A percentile compares a stretch with the other conserved stretches of the same genome.
Evolutionary conservation across 2,888 invertebrate genomes (phyloP).

Genomic region (Zaprionus obscuricornis): DNA sequence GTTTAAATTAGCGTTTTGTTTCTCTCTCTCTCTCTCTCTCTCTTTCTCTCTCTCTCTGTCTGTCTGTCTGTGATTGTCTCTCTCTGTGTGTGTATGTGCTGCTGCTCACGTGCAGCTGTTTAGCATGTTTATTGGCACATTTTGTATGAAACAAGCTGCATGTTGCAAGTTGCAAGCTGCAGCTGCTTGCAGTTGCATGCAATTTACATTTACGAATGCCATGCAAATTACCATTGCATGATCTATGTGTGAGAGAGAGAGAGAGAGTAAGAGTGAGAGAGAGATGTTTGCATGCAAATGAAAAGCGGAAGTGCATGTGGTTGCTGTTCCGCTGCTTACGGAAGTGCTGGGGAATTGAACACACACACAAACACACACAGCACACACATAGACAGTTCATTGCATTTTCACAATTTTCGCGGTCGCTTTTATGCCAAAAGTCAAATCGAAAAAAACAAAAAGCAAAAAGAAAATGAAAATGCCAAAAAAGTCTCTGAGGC

Average conservation of each 20-base stretch:
- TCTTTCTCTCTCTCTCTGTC: not conserved
- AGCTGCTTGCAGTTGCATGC: conserved; percentile 31
- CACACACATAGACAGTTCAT: too few species aligned
- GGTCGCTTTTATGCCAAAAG: conserved; percentile 55
- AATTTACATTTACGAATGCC: conserved; percentile 56
- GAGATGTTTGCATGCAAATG: conserved; percentile 49
- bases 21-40: not conserved
- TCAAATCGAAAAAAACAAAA: conserved; percentile 41
- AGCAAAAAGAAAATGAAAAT: conserved; percentile 1
- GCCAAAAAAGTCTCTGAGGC: conserved; percentile 35
- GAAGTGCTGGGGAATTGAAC: conserved; percentile 37
- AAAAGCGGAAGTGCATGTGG: conserved; percentile 55
- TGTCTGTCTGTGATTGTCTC: not conserved
- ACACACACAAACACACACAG: too few species aligned
- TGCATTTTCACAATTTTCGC: conserved; percentile 55
- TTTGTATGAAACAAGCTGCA: conserved; percentile 44
- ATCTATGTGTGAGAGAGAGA: conserved; percentile 25
- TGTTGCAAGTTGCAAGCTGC: conserved; percentile 4
- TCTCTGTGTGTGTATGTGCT: not conserved
- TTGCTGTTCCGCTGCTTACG: conserved; percentile 11
- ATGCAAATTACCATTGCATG: conserved; percentile 51
- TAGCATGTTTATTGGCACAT: conserved; percentile 73
- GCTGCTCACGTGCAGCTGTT: conserved; percentile 43
- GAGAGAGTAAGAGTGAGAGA: not conserved
- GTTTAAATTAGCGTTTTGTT: conserved; percentile 17